Percentiles rank a stretch among this genome's conserved stretches.
Conservation (phyloP, 1,140 invertebrate genomes). For the Hycleus cichorii region DNA sequence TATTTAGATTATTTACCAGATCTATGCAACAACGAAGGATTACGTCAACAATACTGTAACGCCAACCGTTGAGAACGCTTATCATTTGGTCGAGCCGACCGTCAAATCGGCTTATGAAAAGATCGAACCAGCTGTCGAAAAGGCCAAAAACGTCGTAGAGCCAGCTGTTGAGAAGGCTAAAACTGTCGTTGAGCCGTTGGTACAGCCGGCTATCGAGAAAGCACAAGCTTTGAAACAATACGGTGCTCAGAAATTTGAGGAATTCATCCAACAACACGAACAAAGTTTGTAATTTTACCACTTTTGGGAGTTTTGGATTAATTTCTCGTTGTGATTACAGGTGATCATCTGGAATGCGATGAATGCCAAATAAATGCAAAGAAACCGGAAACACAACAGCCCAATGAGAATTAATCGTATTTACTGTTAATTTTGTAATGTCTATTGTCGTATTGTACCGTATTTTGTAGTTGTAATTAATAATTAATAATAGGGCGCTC, state of each 20-base stretch:
- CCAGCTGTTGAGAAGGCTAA: slow-evolving; percentile 33
- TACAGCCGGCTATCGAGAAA: slow-evolving; percentile 20
- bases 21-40: slow-evolving; percentile 50
- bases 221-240: slow-evolving; percentile 26
- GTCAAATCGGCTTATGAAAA: slow-evolving; percentile 28
- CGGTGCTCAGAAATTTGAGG: slow-evolving; percentile 29
- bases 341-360: neutral
- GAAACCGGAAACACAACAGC: neutral
- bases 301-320: neutral
- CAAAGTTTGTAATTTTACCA: neutral
- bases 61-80: slow-evolving; percentile 25
- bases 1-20: slow-evolving; percentile 41
- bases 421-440: slow-evolving; percentile 10
- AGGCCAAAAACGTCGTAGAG: slow-evolving; percentile 24
- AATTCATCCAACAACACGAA: slow-evolving; percentile 13
- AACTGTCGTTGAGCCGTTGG: slow-evolving; percentile 25
- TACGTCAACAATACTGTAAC: slow-evolving; percentile 45
- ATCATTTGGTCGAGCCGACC: slow-evolving; percentile 23
- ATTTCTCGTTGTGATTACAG: neutral
- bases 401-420: neutral
- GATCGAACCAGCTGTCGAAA: slow-evolving; percentile 25
- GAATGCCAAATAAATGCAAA: slow-evolving; percentile 4
- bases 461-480: neutral
- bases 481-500: neutral
- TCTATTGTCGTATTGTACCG: neutral